These are phyloP conservation scores for Drosophila pallidifrons DNA, from an alignment of 1,140 invertebrate genomes.

Conservation along the genomic window DNA sequence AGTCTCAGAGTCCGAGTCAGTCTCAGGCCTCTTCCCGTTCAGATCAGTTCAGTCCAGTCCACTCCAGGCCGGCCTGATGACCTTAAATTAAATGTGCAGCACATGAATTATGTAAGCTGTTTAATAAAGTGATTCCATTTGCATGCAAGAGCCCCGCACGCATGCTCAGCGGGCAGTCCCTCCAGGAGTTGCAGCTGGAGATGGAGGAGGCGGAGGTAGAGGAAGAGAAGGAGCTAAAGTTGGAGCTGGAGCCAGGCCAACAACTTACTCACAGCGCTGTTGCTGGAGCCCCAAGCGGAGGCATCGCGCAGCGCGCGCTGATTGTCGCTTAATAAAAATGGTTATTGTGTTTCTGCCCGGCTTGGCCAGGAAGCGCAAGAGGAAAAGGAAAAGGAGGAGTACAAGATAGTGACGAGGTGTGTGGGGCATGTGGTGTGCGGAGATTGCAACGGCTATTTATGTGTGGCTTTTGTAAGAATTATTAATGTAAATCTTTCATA, in stretches of 20 bases:
- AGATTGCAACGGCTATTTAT: conserved; percentile 76
- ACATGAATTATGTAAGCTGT: conserved; percentile 85
- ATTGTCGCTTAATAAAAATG: conserved; percentile 84
- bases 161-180: conserved; percentile 76
- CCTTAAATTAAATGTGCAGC: conserved; percentile 84
- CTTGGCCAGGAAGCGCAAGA: background rate
- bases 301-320: conserved; percentile 73
- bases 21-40: conserved; percentile 2
- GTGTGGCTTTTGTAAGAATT: conserved; percentile 83
- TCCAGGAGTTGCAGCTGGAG: background rate
- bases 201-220: background rate
- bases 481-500: conserved; percentile 84
- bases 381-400: background rate
- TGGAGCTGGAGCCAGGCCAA: conserved; percentile 52
- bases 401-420: background rate
- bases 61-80: conserved; percentile 64
- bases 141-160: conserved; percentile 82
- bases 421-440: background rate
- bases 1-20: conserved; percentile 18
- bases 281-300: conserved; percentile 40
- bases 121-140: conserved; percentile 85
- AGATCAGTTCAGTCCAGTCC: background rate
- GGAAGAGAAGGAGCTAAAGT: conserved; percentile 18
- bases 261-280: conserved; percentile 68
- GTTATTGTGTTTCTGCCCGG: conserved; percentile 71